Evolutionary conservation across 2,888 invertebrate species (phyloP).

Genomic region (Sympetrum striolatum): DNA sequence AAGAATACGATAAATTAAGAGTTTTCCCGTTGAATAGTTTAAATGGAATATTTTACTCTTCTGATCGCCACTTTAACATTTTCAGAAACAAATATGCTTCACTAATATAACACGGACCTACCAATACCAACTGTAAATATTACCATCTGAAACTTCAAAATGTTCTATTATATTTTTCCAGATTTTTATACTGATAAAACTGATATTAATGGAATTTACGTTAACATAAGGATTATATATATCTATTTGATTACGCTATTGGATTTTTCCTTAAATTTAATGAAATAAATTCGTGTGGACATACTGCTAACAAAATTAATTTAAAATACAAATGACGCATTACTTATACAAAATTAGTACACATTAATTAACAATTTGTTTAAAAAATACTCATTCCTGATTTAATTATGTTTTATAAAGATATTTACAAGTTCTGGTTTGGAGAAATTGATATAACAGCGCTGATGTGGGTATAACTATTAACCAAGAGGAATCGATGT

Average conservation of each 20-base stretch:
- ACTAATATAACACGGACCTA: conserved; percentile 27
- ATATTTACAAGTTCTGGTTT: neutral
- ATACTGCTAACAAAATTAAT: neutral
- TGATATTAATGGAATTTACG: too few relatives aligned
- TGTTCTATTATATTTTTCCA: neutral
- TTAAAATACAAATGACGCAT: neutral
- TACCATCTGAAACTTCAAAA: neutral
- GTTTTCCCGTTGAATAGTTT: neutral
- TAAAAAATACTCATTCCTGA: neutral
- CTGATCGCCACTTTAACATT: conserved; percentile 16
- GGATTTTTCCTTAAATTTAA: neutral
- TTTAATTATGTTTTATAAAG: neutral
- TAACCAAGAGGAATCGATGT: neutral
- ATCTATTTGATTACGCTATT: neutral
- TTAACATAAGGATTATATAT: too few relatives aligned
- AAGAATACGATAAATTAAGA: neutral
- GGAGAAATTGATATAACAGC: neutral
- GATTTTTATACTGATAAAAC: too few relatives aligned
- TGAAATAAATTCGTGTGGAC: neutral
- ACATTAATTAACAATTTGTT: neutral
- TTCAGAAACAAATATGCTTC: conserved; percentile 13
- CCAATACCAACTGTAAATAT: conserved; percentile 6
- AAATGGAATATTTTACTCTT: neutral
- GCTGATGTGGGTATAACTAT: neutral
- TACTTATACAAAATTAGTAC: neutral